Evolutionary conservation across 2,888 invertebrate genomes (phyloP).

Genomic region (Orthosia cruda): DNA sequence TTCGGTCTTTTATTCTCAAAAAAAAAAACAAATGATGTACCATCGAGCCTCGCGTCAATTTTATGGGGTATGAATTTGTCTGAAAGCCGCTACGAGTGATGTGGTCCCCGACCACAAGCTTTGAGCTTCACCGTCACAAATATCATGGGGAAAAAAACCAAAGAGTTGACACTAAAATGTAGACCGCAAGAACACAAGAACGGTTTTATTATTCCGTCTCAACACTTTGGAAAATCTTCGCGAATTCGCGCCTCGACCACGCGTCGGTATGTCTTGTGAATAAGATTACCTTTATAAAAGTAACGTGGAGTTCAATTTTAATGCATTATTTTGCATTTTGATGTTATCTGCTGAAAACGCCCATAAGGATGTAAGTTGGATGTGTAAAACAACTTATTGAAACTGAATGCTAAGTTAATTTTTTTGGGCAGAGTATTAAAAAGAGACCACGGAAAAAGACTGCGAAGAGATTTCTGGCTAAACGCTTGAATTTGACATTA

Average conservation of each 20-base stretch:
- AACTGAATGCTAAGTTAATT: neutral
- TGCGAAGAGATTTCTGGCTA: neutral
- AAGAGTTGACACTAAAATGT: constrained; percentile 67
- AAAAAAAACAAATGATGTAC: constrained; percentile 45
- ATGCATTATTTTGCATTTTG: constrained; percentile 40
- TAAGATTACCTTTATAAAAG: constrained; percentile 19
- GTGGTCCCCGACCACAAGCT: constrained; percentile 77
- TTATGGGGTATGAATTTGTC: constrained; percentile 84
- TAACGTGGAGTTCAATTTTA: constrained; percentile 31
- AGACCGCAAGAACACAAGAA: constrained; percentile 74
- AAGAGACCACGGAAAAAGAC: neutral
- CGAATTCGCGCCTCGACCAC: constrained; percentile 45
- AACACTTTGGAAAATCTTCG: constrained; percentile 48
- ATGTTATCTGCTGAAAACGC: constrained; percentile 28
- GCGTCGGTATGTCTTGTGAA: constrained; percentile 26
- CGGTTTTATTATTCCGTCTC: constrained; percentile 65
- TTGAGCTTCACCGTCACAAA: constrained; percentile 76
- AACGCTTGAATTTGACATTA: neutral
- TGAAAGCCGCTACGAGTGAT: constrained; percentile 72
- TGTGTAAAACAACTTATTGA: constrained; percentile 2
- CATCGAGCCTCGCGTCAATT: constrained; percentile 68
- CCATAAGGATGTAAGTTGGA: constrained; percentile 1
- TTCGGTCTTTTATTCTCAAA: constrained; percentile 44
- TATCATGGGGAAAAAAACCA: constrained; percentile 75
- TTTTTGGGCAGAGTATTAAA: neutral